Conservation (phyloP, 2,113 vertebrate genomes). For the Willisornis vidua region DNA sequence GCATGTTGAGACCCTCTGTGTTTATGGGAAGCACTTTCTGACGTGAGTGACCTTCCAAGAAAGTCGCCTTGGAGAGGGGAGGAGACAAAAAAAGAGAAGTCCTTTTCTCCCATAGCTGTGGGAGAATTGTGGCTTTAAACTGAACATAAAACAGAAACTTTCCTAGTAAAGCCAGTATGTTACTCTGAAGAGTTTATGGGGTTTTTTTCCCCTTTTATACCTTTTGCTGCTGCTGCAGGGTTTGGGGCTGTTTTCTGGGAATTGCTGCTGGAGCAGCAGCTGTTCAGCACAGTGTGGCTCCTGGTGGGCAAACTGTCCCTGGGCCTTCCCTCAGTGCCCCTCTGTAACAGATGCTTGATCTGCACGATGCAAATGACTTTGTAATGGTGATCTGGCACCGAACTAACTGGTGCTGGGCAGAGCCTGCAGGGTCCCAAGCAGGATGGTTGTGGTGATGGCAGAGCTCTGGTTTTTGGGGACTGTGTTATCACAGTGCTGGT, state of each 20-base stretch:
- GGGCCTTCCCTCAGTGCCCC: neutral
- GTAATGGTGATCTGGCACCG: neutral
- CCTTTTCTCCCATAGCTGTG: neutral
- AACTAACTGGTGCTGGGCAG: neutral
- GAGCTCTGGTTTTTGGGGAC: neutral
- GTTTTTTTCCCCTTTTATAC: neutral
- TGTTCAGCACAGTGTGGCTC: fast-evolving
- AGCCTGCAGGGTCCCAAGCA: neutral
- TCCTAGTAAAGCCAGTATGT: neutral
- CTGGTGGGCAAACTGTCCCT: neutral
- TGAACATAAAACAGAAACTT: neutral
- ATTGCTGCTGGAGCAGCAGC: neutral
- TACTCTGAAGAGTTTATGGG: neutral
- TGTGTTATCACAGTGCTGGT: fast-evolving
- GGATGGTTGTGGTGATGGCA: fast-evolving
- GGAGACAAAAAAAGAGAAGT: neutral
- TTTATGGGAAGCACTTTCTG: conserved; percentile 14
- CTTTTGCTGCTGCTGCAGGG: neutral
- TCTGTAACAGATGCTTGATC: neutral
- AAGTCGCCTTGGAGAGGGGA: neutral
- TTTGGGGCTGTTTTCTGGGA: neutral
- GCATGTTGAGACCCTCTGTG: neutral
- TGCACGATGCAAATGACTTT: neutral
- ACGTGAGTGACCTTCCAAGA: neutral
- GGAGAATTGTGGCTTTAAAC: neutral